A percentile compares a stretch with the other conserved stretches of the same genome.
Evolutionary conservation across 35 echinoderm and acorn worm species (phyloP).

Genomic region (Chiridota heheva): DNA sequence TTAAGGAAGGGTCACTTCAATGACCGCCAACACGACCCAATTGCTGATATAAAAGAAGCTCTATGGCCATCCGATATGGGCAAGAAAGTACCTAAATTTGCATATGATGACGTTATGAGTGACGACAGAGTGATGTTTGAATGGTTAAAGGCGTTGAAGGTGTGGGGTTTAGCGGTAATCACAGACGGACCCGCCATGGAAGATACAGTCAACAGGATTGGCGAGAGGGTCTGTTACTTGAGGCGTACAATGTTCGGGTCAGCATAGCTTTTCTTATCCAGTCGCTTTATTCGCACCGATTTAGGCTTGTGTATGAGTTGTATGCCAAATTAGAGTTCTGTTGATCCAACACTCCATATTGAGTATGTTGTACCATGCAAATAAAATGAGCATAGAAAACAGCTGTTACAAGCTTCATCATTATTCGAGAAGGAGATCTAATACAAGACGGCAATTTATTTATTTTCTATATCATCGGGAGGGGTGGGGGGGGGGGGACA

Average conservation of each 20-base stretch:
- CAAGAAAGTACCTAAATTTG: slow-evolving; percentile 24
- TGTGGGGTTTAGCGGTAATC: slow-evolving; percentile 13
- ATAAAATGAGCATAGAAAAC: too few relatives aligned
- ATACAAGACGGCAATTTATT: too few relatives aligned
- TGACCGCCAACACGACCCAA: slow-evolving; percentile 4
- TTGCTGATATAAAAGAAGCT: not conserved
- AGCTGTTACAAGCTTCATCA: too few relatives aligned
- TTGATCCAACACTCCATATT: too few relatives aligned
- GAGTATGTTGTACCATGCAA: too few relatives aligned
- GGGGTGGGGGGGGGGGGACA: too few relatives aligned
- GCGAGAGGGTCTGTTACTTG: slow-evolving; percentile 11
- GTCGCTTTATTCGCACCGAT: too few relatives aligned
- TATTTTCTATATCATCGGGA: too few relatives aligned
- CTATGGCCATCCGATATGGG: slow-evolving; percentile 41
- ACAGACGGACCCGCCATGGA: slow-evolving; percentile 8
- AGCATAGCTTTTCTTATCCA: too few relatives aligned
- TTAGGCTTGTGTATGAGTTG: too few relatives aligned
- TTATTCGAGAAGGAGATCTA: too few relatives aligned
- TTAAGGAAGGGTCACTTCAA: slow-evolving; percentile 20
- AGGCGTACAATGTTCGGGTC: slow-evolving; percentile 30
- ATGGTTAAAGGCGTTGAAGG: slow-evolving; percentile 7
- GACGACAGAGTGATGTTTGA: slow-evolving; percentile 5
- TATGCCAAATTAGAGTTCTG: too few relatives aligned
- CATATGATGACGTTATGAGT: slow-evolving; percentile 29
- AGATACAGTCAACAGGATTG: not conserved